A percentile compares a stretch with the other conserved stretches of the same genome.
These are phyloP conservation scores for Aleiodes sp. DNA, from an alignment of 1,140 invertebrate species.

Conservation along the genomic window DNA sequence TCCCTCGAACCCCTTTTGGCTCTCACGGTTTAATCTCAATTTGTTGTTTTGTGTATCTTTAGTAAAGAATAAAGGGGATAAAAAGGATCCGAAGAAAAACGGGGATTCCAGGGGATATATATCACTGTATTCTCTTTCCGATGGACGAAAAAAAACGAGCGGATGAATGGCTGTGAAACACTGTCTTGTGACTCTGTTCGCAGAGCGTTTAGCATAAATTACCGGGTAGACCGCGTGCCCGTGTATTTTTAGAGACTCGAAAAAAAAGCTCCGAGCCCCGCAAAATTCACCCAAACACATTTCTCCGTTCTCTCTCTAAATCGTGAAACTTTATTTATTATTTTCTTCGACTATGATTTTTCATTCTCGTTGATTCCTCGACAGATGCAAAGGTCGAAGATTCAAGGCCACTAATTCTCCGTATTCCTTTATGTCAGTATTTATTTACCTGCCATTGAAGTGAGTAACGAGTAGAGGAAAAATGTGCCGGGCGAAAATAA, in stretches of 20 bases:
- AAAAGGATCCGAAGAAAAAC: background rate
- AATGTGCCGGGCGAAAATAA: too few species aligned
- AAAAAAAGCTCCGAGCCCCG: background rate
- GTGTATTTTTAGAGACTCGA: conserved; percentile 35
- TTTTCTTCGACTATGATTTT: background rate
- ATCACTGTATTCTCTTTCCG: background rate
- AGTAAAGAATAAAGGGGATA: background rate
- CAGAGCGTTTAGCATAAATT: conserved; percentile 53
- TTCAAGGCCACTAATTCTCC: background rate
- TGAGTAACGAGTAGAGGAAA: too few species aligned
- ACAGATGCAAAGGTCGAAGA: background rate
- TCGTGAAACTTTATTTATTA: too few species aligned
- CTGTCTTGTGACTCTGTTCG: conserved; percentile 42
- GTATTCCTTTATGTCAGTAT: background rate
- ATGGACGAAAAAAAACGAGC: conserved; percentile 1
- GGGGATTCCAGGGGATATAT: background rate
- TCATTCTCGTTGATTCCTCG: background rate
- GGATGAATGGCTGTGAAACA: conserved; percentile 44
- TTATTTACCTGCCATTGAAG: background rate
- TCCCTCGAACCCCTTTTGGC: background rate
- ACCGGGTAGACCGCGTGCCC: conserved; percentile 32
- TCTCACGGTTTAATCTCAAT: background rate
- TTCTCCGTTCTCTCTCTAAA: background rate
- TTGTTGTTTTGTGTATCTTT: too few species aligned
- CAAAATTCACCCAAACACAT: conserved; percentile 12